Evolutionary conservation across 2,113 vertebrate genomes (phyloP), one percentile per base, ranked within the genome.

Genomic region (Chlorodrepanis virens): DNA sequence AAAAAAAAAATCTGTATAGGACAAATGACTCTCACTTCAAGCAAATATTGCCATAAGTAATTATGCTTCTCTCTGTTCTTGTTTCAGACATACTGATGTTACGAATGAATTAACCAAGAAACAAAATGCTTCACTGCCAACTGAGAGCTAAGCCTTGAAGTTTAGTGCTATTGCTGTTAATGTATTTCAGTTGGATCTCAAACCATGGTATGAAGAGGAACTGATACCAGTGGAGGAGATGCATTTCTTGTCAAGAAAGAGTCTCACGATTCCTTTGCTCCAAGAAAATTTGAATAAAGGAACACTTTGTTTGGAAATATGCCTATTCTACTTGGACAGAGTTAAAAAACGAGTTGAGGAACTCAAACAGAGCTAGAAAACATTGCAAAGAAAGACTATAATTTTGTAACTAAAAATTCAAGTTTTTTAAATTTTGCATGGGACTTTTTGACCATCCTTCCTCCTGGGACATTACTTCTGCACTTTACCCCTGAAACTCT

Each of bases 11-110:
- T 64, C 57, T 77, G 22, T 79, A 47, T 9, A 90, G 74, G 72
- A 91, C 49, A 75, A 94, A 81, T 96, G 81, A 89, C 68, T 94
- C 87, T 87, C 83, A 82, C 83, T 91, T 94, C 83, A 91, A 87
- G 87, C 89, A 95, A 96, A 95, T 87, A 94, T 93, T 94, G 93
- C 91, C 86, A 68, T 56, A 71, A 94, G 87, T 94, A 87, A 96
- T 96, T 94, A 92, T 47, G 35, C 31, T 68, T 81, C 77, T 92
- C 80, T 91, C 83, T 87, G 72, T 94, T 96, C 96, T 89, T 93
- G 13, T 95, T 96, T 94, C 93, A 95, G 80, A 84, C 77, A 49
- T 78, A 57, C 20, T 92, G 80, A 91, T 91, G 91, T 87, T 91
- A 60, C 0, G 5, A 96, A 95, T 94, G 72, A 95, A 95, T 96